Conservation (phyloP, 2,797 vertebrate species). For the Hypotaenidia philippensis region DNA sequence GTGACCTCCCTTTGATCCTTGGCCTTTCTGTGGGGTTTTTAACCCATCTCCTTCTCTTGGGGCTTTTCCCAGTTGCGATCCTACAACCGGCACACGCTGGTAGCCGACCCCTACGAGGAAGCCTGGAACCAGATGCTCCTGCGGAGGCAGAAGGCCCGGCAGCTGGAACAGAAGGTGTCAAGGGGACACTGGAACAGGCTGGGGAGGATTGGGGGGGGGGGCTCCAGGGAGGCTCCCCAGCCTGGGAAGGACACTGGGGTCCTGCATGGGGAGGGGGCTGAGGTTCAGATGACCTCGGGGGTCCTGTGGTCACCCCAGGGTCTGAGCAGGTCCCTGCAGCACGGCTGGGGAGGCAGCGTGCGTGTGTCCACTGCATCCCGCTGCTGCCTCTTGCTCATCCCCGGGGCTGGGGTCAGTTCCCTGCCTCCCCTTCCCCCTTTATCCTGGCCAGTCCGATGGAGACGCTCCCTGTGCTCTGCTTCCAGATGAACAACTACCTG, state of each 20-base stretch:
- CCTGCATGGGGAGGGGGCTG: background rate
- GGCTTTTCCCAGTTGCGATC: slow-evolving; percentile 87
- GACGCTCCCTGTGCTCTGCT: slow-evolving; percentile 10
- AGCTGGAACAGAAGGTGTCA: slow-evolving; percentile 90
- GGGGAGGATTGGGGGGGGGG: accelerated
- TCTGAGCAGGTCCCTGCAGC: background rate
- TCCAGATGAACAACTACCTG: slow-evolving; percentile 91
- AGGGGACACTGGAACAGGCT: background rate
- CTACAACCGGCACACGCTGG: slow-evolving; percentile 95
- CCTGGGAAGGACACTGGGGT: background rate
- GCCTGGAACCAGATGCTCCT: slow-evolving; percentile 89
- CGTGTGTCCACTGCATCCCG: accelerated
- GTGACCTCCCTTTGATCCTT: background rate
- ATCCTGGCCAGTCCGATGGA: accelerated
- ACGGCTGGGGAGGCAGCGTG: accelerated
- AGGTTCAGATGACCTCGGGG: background rate
- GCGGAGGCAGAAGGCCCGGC: slow-evolving; percentile 88
- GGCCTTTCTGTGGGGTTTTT: background rate
- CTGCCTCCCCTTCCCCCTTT: background rate
- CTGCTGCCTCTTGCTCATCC: background rate
- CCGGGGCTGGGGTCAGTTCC: background rate
- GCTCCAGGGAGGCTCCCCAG: accelerated
- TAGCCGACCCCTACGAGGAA: slow-evolving; percentile 93
- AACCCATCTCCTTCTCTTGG: background rate
- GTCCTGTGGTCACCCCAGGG: background rate